Conservation (phyloP, 2,113 vertebrate species). For the Mixornis gularis region DNA sequence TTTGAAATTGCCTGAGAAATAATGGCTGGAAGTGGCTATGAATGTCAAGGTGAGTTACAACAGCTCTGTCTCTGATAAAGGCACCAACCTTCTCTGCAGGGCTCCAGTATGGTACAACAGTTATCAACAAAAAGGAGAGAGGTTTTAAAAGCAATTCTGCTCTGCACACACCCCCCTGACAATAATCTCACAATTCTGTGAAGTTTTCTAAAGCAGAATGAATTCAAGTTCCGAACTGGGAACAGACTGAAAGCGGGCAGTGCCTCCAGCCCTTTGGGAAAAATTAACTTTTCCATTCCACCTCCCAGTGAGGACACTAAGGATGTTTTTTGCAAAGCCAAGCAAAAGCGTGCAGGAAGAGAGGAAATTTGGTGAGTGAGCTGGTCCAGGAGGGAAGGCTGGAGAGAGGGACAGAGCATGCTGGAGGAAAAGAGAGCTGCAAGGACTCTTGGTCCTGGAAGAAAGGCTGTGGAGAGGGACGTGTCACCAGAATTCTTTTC, state of each 20-base stretch:
- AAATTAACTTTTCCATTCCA: background rate
- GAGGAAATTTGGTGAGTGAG: background rate
- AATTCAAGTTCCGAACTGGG: background rate
- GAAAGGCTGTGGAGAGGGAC: background rate
- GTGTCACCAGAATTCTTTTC: background rate
- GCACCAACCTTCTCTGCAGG: background rate
- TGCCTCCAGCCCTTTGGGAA: background rate
- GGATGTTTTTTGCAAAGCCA: background rate
- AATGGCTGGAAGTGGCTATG: background rate
- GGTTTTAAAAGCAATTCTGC: background rate
- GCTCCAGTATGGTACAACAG: accelerated
- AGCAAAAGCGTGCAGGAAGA: background rate
- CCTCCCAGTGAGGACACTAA: background rate
- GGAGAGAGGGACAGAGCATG: background rate
- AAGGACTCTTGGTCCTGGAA: background rate
- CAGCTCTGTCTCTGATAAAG: background rate
- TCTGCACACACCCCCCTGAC: background rate
- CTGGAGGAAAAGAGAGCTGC: background rate
- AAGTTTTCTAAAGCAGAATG: background rate
- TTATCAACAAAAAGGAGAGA: background rate
- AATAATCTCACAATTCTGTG: background rate
- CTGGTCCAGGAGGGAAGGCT: background rate
- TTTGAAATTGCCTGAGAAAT: background rate
- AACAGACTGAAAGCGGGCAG: background rate
- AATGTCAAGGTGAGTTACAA: background rate